Percentiles rank a stretch among this genome's conserved stretches.
Conservation (phyloP, 1,140 invertebrate species). For the Aphaenogaster rudis region DNA sequence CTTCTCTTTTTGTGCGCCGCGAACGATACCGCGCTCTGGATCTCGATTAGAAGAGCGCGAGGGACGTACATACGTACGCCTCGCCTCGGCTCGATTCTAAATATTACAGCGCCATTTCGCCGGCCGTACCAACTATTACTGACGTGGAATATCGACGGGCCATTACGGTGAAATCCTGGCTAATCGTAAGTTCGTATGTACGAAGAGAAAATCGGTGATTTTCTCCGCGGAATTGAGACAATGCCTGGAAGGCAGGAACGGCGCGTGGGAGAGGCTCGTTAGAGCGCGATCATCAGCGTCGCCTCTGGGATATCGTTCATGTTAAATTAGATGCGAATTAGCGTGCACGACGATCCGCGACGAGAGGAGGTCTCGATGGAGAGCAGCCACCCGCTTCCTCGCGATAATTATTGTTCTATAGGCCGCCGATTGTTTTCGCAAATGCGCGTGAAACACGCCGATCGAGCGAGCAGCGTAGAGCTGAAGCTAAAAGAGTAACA, state of each 20-base stretch:
- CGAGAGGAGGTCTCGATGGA: neutral
- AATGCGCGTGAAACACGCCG: neutral
- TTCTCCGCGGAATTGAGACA: constrained; percentile 55
- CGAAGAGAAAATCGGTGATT: constrained; percentile 40
- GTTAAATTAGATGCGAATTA: constrained; percentile 59
- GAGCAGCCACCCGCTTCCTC: neutral
- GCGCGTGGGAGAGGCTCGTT: constrained; percentile 59
- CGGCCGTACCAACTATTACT: constrained; percentile 18
- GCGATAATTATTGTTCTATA: constrained; percentile 27
- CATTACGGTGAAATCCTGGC: constrained; percentile 62
- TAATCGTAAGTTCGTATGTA: constrained; percentile 25
- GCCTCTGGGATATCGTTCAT: constrained; percentile 19
- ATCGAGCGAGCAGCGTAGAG: neutral
- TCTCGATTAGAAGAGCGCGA: constrained; percentile 40
- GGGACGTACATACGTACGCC: neutral
- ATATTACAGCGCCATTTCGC: constrained; percentile 9
- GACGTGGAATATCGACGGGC: neutral
- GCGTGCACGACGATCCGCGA: constrained; percentile 9
- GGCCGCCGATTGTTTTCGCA: constrained; percentile 18
- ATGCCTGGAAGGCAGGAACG: constrained; percentile 40
- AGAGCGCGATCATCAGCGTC: constrained; percentile 42
- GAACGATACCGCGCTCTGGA: neutral
- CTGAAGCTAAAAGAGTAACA: neutral
- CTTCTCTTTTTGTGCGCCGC: constrained; percentile 3
- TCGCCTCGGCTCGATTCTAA: constrained; percentile 17